Percentiles rank a stretch among this genome's conserved stretches.
phyloP scores from a whole-genome alignment of 2,797 vertebrate genomes.

The Falco novaeseelandiae region DNA sequence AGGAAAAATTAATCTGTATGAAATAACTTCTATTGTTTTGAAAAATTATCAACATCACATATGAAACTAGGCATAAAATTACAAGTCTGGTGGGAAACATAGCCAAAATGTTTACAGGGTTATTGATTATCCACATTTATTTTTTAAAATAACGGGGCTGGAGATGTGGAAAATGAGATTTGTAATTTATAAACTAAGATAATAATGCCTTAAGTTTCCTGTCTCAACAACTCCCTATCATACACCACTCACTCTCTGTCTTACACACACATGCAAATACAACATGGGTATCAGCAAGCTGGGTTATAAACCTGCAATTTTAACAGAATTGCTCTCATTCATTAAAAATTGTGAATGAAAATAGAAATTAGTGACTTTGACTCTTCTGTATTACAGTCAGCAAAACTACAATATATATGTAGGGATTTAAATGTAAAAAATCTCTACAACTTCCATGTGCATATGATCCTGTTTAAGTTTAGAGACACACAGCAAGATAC shows the following conservation, averaged over 20 bases:
- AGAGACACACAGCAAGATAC: neutral
- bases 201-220: neutral
- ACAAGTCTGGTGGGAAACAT: neutral
- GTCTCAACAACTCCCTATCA: neutral
- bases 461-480: neutral
- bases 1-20: neutral
- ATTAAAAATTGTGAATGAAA: neutral
- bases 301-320: neutral
- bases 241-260: neutral
- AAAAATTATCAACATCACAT: neutral
- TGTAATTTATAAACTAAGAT: neutral
- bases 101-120: neutral
- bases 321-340: neutral
- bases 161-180: neutral
- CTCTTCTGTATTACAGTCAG: neutral
- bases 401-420: neutral
- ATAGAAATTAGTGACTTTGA: neutral
- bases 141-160: neutral
- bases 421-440: neutral
- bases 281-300: neutral
- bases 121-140: neutral
- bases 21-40: neutral
- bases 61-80: neutral
- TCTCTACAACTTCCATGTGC: neutral
- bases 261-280: neutral